These are phyloP conservation scores for Chromoteleia sp. DNA, from an alignment of 2,888 invertebrate genomes.

Conservation along the genomic window DNA sequence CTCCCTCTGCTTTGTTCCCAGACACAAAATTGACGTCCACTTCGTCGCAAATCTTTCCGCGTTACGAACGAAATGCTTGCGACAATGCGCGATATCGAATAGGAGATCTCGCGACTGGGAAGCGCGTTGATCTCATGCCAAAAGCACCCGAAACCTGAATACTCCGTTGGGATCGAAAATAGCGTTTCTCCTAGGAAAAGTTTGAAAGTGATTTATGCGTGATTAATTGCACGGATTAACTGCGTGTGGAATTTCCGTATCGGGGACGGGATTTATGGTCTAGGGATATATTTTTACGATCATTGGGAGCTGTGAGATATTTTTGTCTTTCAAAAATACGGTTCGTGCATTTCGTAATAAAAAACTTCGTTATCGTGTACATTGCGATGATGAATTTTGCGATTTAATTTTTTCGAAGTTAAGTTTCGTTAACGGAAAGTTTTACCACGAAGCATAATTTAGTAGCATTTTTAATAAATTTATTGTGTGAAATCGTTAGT, in stretches of 20 bases:
- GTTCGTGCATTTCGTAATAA: background rate
- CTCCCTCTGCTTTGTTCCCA: conserved; percentile 2
- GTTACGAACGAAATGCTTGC: conserved; percentile 16
- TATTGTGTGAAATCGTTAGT: too few relatives aligned
- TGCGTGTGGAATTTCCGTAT: conserved; percentile 33
- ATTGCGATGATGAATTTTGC: too few relatives aligned
- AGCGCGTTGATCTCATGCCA: conserved; percentile 53
- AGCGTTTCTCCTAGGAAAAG: conserved; percentile 17
- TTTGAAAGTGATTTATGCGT: conserved; percentile 35
- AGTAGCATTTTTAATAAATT: too few relatives aligned
- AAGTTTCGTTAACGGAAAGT: too few relatives aligned
- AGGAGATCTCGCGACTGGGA: conserved; percentile 36
- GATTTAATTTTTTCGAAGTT: too few relatives aligned
- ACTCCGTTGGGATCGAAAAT: conserved; percentile 28
- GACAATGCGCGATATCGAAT: conserved; percentile 37
- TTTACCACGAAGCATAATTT: too few relatives aligned
- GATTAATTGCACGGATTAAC: conserved; percentile 44
- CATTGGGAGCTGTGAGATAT: background rate
- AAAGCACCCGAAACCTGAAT: conserved; percentile 16
- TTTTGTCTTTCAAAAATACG: background rate
- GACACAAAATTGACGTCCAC: background rate
- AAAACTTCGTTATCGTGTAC: background rate
- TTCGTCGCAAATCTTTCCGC: conserved; percentile 53
- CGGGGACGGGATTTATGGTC: conserved; percentile 22
- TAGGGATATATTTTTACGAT: conserved; percentile 21